Conservation (phyloP, 2,888 invertebrate species). For the Aethes cnicana region DNA sequence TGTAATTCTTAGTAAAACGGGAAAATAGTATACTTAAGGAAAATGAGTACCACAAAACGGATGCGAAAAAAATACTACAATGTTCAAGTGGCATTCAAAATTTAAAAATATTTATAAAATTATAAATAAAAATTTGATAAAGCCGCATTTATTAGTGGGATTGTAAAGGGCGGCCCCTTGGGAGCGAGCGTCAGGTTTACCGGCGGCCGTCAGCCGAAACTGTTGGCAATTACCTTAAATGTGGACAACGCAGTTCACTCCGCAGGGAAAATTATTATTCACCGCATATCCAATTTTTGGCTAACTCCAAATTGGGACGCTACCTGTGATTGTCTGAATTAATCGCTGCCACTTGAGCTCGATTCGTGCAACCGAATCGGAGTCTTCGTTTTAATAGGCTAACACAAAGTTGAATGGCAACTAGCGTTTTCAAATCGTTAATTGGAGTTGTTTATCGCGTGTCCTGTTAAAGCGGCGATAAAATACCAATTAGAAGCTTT, state of each 20-base stretch:
- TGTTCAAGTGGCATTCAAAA: slow-evolving; percentile 25
- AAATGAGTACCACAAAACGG: neutral
- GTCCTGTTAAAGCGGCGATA: too few species aligned
- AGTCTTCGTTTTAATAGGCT: neutral
- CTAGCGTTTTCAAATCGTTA: too few species aligned
- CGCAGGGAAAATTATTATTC: slow-evolving; percentile 78
- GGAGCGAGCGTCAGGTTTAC: slow-evolving; percentile 74
- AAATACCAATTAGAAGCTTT: too few species aligned
- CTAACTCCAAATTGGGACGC: slow-evolving; percentile 64
- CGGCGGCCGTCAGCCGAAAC: slow-evolving; percentile 75
- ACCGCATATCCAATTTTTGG: slow-evolving; percentile 76
- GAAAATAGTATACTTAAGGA: too few species aligned
- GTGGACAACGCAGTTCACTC: slow-evolving; percentile 76
- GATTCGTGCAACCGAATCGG: slow-evolving; percentile 17
- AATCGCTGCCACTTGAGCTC: slow-evolving; percentile 45
- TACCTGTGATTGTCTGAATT: slow-evolving; percentile 64
- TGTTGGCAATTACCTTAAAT: slow-evolving; percentile 80
- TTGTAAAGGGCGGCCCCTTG: slow-evolving; percentile 73
- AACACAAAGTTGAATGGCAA: neutral
- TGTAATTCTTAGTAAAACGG: too few species aligned
- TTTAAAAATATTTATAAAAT: slow-evolving; percentile 36
- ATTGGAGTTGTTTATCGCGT: too few species aligned
- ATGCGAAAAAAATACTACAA: slow-evolving; percentile 5
- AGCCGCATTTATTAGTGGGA: slow-evolving; percentile 77
- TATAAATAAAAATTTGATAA: slow-evolving; percentile 73